Conservation (phyloP, 2,113 vertebrate genomes). For the Sus scrofa region DNA sequence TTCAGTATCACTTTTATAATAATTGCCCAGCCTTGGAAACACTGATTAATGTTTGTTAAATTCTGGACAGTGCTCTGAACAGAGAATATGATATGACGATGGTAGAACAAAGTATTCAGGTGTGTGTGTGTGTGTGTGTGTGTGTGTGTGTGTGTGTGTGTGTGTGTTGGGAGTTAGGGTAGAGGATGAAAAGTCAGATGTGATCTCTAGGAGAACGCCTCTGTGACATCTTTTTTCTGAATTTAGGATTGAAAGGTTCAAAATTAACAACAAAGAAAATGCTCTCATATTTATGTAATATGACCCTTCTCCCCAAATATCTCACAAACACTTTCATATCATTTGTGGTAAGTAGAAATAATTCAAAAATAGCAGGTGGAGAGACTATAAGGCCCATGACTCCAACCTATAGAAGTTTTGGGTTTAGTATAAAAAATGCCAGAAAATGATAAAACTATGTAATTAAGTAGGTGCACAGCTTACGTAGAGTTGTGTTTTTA, state of each 20-base stretch:
- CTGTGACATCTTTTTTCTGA: not conserved
- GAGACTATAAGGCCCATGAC: not conserved
- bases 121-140: not conserved
- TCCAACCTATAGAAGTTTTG: not conserved
- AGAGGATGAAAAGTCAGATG: conserved; percentile 5
- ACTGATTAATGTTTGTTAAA: conserved; percentile 34
- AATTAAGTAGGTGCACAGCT: not conserved
- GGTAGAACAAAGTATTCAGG: not conserved
- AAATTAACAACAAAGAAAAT: conserved; percentile 48
- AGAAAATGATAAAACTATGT: conserved; percentile 39
- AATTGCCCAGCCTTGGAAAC: conserved; percentile 16
- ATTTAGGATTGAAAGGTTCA: not conserved
- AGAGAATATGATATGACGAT: not conserved
- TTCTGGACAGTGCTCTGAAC: not conserved
- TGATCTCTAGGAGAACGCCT: conserved; percentile 3
- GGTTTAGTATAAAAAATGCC: conserved; percentile 4
- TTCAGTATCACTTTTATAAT: conserved; percentile 40
- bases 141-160: not conserved
- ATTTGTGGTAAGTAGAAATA: conserved; percentile 45
- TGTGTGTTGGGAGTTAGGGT: not conserved
- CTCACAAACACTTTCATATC: conserved; percentile 35
- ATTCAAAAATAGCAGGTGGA: conserved; percentile 14
- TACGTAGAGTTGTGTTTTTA: conserved; percentile 55
- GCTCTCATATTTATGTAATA: not conserved
- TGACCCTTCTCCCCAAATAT: not conserved